phyloP scores from a whole-genome alignment of 2,888 invertebrate species.

The Proisotoma minuta region DNA sequence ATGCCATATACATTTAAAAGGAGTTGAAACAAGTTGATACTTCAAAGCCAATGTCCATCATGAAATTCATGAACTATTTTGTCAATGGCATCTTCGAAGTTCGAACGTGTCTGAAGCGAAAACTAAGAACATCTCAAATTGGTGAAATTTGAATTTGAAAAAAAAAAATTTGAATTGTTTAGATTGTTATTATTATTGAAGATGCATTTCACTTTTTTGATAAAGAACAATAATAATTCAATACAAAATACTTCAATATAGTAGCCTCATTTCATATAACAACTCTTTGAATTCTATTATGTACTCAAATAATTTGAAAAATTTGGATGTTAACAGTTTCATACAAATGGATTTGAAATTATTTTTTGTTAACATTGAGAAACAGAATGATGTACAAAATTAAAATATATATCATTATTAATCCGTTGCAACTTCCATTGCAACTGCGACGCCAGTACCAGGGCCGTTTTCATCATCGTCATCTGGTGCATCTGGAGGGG shows the following conservation, averaged over 20 bases:
- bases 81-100: constrained; percentile 56
- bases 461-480: constrained; percentile 11
- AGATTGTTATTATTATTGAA: too few relatives aligned
- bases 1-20: constrained; percentile 53
- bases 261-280: too few relatives aligned
- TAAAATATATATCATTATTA: not conserved
- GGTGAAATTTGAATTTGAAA: too few relatives aligned
- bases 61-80: constrained; percentile 56
- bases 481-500: constrained; percentile 30
- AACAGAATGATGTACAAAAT: not conserved
- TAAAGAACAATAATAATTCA: too few relatives aligned
- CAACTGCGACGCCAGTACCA: constrained; percentile 20
- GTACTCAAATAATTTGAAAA: too few relatives aligned
- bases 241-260: too few relatives aligned
- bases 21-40: constrained; percentile 52
- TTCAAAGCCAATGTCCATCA: constrained; percentile 53
- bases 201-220: too few relatives aligned
- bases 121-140: too few relatives aligned
- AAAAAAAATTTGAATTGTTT: too few relatives aligned
- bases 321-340: not conserved
- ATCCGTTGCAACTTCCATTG: constrained; percentile 18
- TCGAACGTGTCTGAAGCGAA: too few relatives aligned
- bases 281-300: too few relatives aligned
- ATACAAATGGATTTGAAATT: too few relatives aligned
- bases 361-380: not conserved